Evolutionary conservation across 2,888 invertebrate species (phyloP), one percentile per base, ranked within the genome.

Genomic region (Anaspis maculata): DNA sequence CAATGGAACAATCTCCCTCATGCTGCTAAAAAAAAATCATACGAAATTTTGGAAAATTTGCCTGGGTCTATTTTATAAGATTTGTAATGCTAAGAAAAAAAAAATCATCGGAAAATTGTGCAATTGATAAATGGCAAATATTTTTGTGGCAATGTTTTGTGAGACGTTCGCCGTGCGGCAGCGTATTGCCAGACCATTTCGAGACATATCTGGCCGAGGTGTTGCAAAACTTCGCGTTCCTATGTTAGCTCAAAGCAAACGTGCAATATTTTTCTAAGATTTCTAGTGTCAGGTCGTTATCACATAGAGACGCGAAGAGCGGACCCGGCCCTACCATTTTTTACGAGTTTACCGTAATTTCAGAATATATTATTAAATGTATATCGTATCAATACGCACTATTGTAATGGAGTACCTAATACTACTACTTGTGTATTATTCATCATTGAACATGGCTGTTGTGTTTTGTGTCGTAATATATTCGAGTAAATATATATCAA

Each of bases 151-250:
- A 54, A 56, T 50, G 51, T 59, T 59, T 57, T 51, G 54, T 38
- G 56, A 53, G 49, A 42, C 29, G 21, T 30, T n/a, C n/a, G n/a
- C n/a, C 16, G 27, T 27, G 30, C 46, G 51, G 54, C 47, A 49
- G 43, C 47, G n/a, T n/a, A n/a, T n/a, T n/a, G 61, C 62, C 60
- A 61, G 66, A 66, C 66, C 66, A 66, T 64, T 66, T 64, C 66
- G 48, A 64, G 59, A 66, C 66, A 66, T 66, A 66, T 64, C 66
- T 55, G 61, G 62, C 52, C 49, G 47, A 37, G 54, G 50, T 43
- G 42, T 49, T 45, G 55, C 57, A 44, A 44, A 39, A 44, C 56
- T 61, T 63, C 58, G 61, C 61, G 60, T 61, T 59, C 48, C 54
- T 55, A 61, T 61, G 64, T 48, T 41, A 42, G 46, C 48, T 53